Base-by-base conservation (phyloP, 2,888 invertebrate genomes). In the Salpingus planirostris region DNA sequence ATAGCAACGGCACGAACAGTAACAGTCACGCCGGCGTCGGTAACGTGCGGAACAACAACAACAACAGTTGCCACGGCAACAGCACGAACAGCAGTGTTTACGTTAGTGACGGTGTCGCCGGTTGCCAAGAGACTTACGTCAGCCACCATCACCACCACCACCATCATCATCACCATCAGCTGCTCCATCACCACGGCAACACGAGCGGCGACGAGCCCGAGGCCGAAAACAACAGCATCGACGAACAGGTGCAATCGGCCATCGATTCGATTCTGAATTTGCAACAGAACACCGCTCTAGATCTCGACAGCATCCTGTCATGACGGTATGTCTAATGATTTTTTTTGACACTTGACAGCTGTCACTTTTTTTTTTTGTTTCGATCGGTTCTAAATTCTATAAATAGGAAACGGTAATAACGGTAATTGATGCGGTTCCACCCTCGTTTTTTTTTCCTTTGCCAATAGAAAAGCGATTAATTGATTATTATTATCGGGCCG, bases 261-360 rank as follows among this genome's bases (percentile, higher is more conserved):
- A 84, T 84, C 49, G 82, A 84, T 59, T 81, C 81, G 55, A 84
- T 84, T 54, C 65, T 84, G 40, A 82, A 82, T 62, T 65, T 82
- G 46, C 80, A 80, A 55, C 68, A 56, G 62, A 71, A 50, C 38
- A 58, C 60, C 13, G 48, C 51, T 38, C 40, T 55, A 30, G 62
- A 63, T 43, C 50, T 65, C 43, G 65, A 66, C 43, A 62, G 61
- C 43, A 65, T 66, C 52, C 59, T 66, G 44, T 66, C 65, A 62
- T 66, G 65, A 66, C 65, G 60, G 49, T 57, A 54, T 53, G 44
- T 56, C 35, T 57, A 54, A 32, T n/a, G n/a, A n/a, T n/a, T n/a
- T n/a, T n/a, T n/a, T n/a, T n/a, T n/a, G n/a, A n/a, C n/a, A n/a
- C n/a, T n/a, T n/a, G n/a, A n/a, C n/a, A n/a, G n/a, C n/a, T n/a